Evolutionary conservation across 1,140 invertebrate species (phyloP), one percentile per base, ranked within the genome.

Genomic region (Drosophila chauvacae): DNA sequence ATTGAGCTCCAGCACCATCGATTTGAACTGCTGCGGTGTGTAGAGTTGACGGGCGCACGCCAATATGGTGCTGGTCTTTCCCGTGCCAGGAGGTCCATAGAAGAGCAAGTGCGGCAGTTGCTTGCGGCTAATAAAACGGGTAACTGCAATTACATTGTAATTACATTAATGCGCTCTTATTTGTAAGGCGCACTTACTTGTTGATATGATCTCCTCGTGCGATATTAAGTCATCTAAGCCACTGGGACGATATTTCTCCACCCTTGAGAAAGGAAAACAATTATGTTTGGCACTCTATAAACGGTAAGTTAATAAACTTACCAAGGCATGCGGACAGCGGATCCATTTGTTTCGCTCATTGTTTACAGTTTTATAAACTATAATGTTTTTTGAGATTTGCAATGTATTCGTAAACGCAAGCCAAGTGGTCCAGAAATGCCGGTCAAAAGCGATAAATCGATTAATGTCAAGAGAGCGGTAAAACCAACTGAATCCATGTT

Each of bases 71-170:
- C 97, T 99, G 0, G 99, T 99, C 94, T 99, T 99, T 23, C 98
- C 98, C 51, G 98, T 99, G 55, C 99, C 99, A 11, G 99, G 98
- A 44, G 99, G 99, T 3, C 99, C 99, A 95, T 99, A 99, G 77
- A 99, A 98, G 18, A 99, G 93, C 33, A 99, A 94, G 95, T 99
- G 99, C 4, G 99, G 99, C 42, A 99, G 93, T 76, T 98, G 96
- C 92, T 98, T 96, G 91, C 98, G 96, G 69, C 96, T 94, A 51
- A 99, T 98, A 93, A 99, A 99, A 92, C 96, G 97, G 69, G 95
- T 96, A 80, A 99, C 98, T 99, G 92, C 18, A 59, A 71, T 55
- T 23, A 20, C 14, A 42, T 20, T 42, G 18, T 18, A n/a, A 7
- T 7, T 59, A 0, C 9, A 28, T 56, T 51, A n/a, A 23, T 13